Evolutionary conservation across 2,888 invertebrate species (phyloP), one percentile per base, ranked within the genome.

Genomic region (Elegia similella): DNA sequence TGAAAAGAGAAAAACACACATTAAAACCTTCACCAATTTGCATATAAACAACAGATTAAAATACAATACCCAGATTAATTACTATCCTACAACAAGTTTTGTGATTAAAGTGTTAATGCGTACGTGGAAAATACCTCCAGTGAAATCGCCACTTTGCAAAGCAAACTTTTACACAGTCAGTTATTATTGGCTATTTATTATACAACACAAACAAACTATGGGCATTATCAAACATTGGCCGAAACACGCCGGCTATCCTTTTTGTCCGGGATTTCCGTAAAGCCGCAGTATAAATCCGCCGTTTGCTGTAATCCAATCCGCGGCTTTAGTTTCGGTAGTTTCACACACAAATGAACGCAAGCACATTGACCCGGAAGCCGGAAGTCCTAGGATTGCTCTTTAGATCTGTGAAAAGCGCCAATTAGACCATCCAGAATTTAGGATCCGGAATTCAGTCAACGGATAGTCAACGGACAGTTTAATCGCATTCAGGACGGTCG

Each of bases 281-380:
- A 87, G 80, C 86, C 85, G 72, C 74, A 67, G 80, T 73, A 84
- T 88, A 89, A 87, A 84, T 84, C 83, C 82, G 77, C 74, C 78
- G 81, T 83, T 85, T 82, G 75, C 67, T 76, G 82, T 87, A 84
- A 89, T 86, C 86, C 80, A 65, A 86, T 83, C 75, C 59, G 60
- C 65, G 76, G 78, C 70, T 79, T 71, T 69, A 75, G 79, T 80
- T 80, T 79, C 75, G 73, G 74, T 76, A 76, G 77, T 81, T 83
- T 80, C 73, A 84, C 80, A 79, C 77, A 73, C 73, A 75, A 75
- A 75, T 76, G 72, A 78, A 77, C 76, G 76, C 70, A 70, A 74
- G 76, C 71, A 72, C 80, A 73, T 75, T 80, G 78, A 80, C 76
- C 76, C 65, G 58, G 55, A 63, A 71, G 59, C 52, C 13, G 60